Base-by-base conservation (phyloP, 1,140 invertebrate genomes). In the Macrotrachela quadricornifera region DNA sequence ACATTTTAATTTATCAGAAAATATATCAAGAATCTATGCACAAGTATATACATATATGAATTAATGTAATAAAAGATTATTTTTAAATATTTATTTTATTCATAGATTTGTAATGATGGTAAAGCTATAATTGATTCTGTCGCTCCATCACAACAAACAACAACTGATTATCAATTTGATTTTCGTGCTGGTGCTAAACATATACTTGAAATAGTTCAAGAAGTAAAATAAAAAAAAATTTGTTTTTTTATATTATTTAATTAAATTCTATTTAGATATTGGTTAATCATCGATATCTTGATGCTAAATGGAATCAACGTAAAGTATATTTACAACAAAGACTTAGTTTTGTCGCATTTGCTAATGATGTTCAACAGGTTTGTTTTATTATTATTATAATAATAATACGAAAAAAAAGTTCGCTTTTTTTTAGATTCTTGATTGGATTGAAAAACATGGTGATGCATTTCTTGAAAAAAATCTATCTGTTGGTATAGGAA, bases 361-460 rank as follows among this genome's bases (percentile, higher is more conserved):
- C 41, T 16, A 17, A 37, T 56, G 30, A 36, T 54, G 1, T 54
- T 17, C 39, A 42, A 18, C 18, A 54, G 15, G 14, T 37, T 37
- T 50, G 13, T 40, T 15, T 16, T 43, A 51, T 54, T 36, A 30
- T 16, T 39, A 50, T 56, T 68, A 68, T 39, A 62, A 83, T 80
- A 90, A 96, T 30, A 30, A 4, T 30, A n/a, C n/a, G n/a, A n/a
- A n/a, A n/a, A n/a, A n/a, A n/a, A n/a, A n/a, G n/a, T n/a, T n/a
- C n/a, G n/a, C n/a, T n/a, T 3, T 51, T 55, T 69, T 68, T 37
- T 62, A 84, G 80, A 90, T 96, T 36, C 71, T 96, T 46, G 88
- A 95, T 61, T 97, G 91, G 91, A 66, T 99, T 47, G 82, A 88
- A 51, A 91, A 92, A 64, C 91, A 97, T 65, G 92, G 92, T n/a